Percentiles rank a stretch among this genome's conserved stretches.
Conservation (phyloP, 2,888 invertebrate species). For the Ennomos erosarius region DNA sequence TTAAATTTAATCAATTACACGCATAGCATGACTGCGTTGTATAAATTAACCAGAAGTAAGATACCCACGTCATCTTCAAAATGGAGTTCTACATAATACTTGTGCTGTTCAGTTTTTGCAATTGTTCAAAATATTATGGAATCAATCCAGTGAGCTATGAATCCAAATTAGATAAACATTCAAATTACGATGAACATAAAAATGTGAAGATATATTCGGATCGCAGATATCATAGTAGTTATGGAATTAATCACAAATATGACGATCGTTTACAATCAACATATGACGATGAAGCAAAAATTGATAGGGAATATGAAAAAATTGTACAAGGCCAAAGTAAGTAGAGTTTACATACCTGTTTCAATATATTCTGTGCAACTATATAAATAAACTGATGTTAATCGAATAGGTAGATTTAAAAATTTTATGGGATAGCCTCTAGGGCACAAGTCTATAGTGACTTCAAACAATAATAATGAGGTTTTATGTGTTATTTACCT, state of each 20-base stretch:
- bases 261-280: not conserved
- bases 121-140: not conserved
- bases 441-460: too few species aligned
- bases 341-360: not conserved
- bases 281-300: not conserved
- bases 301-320: slow-evolving; percentile 1
- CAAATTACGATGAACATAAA: not conserved
- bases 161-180: not conserved
- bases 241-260: not conserved
- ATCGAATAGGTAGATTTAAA: too few species aligned
- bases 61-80: not conserved
- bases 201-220: not conserved
- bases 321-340: slow-evolving; percentile 2
- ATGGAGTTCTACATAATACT: not conserved
- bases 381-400: too few species aligned
- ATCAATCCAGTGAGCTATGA: not conserved
- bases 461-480: too few species aligned
- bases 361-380: too few species aligned
- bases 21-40: not conserved
- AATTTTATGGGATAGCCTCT: too few species aligned
- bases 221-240: not conserved
- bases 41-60: not conserved
- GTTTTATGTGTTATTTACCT: too few species aligned
- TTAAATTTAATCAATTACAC: not conserved
- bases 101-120: not conserved